phyloP scores from a whole-genome alignment of 2,888 invertebrate genomes.

The Chymomyza amoena region DNA sequence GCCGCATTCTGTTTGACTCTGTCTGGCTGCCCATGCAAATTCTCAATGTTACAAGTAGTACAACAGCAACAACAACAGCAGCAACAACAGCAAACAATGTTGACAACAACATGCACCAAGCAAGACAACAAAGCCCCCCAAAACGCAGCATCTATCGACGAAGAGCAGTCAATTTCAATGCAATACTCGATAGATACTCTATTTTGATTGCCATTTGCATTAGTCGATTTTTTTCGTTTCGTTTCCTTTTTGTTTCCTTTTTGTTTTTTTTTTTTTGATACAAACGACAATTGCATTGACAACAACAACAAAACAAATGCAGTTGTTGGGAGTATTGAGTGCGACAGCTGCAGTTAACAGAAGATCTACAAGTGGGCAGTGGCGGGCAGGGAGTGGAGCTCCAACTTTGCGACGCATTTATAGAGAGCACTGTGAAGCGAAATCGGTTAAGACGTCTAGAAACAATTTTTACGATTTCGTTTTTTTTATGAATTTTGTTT shows the following conservation, averaged over 20 bases:
- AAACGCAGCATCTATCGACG: conserved; percentile 15
- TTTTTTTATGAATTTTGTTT: too few relatives aligned
- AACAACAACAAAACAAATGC: conserved; percentile 24
- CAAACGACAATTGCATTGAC: neutral
- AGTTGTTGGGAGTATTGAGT: conserved; percentile 13
- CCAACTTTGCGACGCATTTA: neutral
- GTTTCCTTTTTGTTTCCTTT: neutral
- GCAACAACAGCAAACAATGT: neutral
- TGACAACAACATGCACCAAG: neutral
- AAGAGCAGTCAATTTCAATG: conserved; percentile 12
- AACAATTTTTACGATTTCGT: too few relatives aligned
- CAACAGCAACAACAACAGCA: conserved; percentile 15
- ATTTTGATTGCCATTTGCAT: conserved; percentile 37
- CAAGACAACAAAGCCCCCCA: too few relatives aligned
- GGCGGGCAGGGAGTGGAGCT: too few relatives aligned
- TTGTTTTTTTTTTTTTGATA: neutral
- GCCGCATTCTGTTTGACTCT: neutral
- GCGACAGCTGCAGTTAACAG: neutral
- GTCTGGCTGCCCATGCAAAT: conserved; percentile 1
- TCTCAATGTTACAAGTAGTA: neutral
- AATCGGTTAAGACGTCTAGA: neutral
- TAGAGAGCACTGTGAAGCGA: neutral
- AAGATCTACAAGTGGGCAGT: neutral
- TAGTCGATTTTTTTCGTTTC: conserved; percentile 3
- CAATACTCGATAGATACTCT: conserved; percentile 27